Base-by-base conservation (phyloP, 2,113 vertebrate species). In the Grallaria varia region DNA sequence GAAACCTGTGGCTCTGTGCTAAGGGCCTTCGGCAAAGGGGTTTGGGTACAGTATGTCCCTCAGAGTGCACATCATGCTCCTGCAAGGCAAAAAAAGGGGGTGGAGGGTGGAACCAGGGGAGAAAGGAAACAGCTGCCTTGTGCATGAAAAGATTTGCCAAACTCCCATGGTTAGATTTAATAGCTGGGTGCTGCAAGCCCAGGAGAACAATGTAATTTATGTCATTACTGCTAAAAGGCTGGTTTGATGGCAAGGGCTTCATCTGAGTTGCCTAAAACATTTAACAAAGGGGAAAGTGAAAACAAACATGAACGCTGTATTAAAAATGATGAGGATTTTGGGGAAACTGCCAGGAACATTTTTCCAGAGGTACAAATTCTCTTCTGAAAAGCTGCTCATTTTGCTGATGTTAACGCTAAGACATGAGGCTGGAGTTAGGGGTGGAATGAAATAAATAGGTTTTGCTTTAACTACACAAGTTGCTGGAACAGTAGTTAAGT, bases 191-290 rank as follows among this genome's bases (percentile, higher is more conserved):
- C 97, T 97, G 92, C 40, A 66, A 93, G 90, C 96, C 94, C 93
- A 66, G 60, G 87, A 96, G 97, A 98, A 98, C 96, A 98, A 97
- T 98, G 93, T 96, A 97, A 98, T 98, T 98, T 98, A 94, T 98
- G 97, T 97, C 97, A 97, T 97, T 97, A 95, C 82, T 64, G 95
- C 73, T 94, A 95, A 95, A 96, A 97, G 96, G 88, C 96, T 95
- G 90, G 92, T 96, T 98, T 93, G 94, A 89, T 96, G 94, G 96
- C 14, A 23, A 98, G 53, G 68, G 19, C 88, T 95, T 97, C 97
- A 78, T 96, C 84, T 95, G 77, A 92, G 94, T 92, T 94, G 74
- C 93, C 88, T 96, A 59, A 97, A 98, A 95, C 3, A 33, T 89
- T 95, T 82, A 95, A 94, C 94, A 93, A 97, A 94, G 78, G 84